Evolutionary conservation across 2,888 invertebrate genomes (phyloP).

Genomic region (Nesidiocoris tenuis): DNA sequence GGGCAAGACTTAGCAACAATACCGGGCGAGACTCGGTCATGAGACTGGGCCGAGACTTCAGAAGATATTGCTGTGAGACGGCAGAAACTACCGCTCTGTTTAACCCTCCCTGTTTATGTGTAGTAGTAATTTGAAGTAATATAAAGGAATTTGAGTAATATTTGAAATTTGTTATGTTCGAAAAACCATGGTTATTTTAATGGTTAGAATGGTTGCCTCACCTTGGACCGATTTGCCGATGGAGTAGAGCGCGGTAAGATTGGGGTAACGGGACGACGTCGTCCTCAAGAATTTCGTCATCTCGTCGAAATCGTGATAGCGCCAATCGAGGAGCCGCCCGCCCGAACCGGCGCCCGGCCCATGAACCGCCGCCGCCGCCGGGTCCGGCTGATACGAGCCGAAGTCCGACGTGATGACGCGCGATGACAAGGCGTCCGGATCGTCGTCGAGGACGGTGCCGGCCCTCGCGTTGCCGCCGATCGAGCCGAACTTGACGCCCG

Average conservation of each 20-base stretch:
- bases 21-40: no score
- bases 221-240: conserved; percentile 92
- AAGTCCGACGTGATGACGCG: conserved; percentile 42
- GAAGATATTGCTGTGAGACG: background rate
- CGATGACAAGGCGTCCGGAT: conserved; percentile 25
- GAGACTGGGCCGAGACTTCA: no score
- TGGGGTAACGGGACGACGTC: conserved; percentile 77
- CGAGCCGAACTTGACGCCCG: background rate
- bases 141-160: background rate
- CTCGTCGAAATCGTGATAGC: conserved; percentile 81
- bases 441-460: background rate
- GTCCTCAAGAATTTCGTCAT: conserved; percentile 79
- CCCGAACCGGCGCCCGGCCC: background rate
- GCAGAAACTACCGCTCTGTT: background rate
- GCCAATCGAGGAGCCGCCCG: conserved; percentile 64
- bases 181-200: no score
- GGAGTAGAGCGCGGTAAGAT: conserved; percentile 86
- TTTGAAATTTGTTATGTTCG: background rate
- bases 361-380: conserved; percentile 8
- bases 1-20: background rate
- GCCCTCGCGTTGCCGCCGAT: background rate
- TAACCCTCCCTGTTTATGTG: no score
- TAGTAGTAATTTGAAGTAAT: no score
- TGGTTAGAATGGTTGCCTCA: no score
- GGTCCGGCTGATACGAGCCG: conserved; percentile 43